These are phyloP conservation scores for Poecilia gillii DNA, from an alignment of 2,797 vertebrate species.

Conservation along the genomic window DNA sequence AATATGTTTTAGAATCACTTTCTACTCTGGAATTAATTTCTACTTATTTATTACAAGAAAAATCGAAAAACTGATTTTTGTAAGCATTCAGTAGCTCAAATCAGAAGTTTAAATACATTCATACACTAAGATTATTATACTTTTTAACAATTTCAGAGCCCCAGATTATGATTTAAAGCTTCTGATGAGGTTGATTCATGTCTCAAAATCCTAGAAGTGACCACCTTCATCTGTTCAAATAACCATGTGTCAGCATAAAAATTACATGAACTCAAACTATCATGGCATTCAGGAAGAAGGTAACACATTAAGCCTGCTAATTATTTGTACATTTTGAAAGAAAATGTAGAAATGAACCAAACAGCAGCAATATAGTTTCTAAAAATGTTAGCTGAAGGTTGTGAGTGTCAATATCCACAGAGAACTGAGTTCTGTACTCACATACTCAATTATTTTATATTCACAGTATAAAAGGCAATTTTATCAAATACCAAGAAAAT, in stretches of 20 bases:
- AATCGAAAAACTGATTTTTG: not conserved
- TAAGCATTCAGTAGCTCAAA: not conserved
- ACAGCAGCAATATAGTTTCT: not conserved
- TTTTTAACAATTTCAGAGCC: not conserved
- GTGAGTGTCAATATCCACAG: not conserved
- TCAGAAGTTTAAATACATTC: no score
- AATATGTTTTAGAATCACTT: not conserved
- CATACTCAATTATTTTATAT: not conserved
- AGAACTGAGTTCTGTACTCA: not conserved
- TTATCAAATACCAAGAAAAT: not conserved
- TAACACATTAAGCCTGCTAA: not conserved
- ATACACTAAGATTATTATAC: not conserved
- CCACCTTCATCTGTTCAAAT: not conserved
- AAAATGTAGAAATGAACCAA: not conserved
- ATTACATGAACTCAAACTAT: not conserved
- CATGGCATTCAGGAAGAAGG: not conserved
- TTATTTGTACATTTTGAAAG: not conserved
- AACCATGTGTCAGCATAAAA: not conserved
- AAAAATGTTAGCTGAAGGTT: not conserved
- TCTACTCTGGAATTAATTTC: not conserved
- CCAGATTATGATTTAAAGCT: not conserved
- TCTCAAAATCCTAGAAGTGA: not conserved
- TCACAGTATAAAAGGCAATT: not conserved
- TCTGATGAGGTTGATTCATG: not conserved
- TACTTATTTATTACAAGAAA: not conserved